These are phyloP conservation scores for Meloe dianella DNA, from an alignment of 2,888 invertebrate genomes.

Conservation along the genomic window DNA sequence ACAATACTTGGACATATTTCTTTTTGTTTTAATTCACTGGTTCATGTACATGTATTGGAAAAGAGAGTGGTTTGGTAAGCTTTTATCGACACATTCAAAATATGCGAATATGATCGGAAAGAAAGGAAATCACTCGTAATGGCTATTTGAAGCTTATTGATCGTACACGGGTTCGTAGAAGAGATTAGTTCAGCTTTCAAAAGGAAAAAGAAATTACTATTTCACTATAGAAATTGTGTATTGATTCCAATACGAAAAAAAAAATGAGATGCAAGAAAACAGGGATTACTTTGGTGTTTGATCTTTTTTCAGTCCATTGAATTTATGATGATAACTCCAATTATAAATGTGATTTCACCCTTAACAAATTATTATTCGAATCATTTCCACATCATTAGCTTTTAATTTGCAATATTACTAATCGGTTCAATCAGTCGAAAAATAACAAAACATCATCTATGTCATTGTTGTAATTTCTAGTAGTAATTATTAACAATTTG, in stretches of 20 bases:
- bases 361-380: no score
- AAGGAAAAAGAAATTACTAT: neutral
- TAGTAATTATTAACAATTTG: no score
- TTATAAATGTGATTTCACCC: neutral
- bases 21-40: neutral
- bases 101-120: neutral
- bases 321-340: neutral
- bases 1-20: neutral
- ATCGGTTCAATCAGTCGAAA: neutral
- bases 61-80: neutral
- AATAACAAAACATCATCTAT: neutral
- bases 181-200: neutral
- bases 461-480: no score
- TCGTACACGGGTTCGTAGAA: neutral
- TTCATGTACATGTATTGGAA: neutral
- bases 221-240: constrained; percentile 1
- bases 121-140: constrained; percentile 2
- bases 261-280: neutral
- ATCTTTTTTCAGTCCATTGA: constrained; percentile 3
- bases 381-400: neutral
- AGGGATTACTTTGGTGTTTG: neutral
- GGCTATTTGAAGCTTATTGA: neutral
- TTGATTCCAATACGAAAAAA: no score
- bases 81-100: neutral
- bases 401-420: neutral